Evolutionary conservation across 2,888 invertebrate species (phyloP), one percentile per base, ranked within the genome.

Genomic region (Chymomyza amoena): DNA sequence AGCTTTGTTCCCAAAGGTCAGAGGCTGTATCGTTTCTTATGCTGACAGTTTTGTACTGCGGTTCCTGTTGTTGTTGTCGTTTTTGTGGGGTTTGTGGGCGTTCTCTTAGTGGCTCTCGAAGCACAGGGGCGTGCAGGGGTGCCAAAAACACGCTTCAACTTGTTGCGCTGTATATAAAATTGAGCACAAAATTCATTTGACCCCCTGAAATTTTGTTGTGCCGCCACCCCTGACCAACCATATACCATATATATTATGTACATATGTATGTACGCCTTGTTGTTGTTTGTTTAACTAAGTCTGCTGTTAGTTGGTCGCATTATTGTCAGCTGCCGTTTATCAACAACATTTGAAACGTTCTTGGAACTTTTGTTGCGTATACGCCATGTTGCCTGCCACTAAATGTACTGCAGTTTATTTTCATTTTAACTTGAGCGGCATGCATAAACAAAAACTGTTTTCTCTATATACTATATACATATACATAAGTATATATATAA

Each of bases 361-460:
- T 52, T 66, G 52, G 70, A 72, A 59, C 65, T 81, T 87, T 76
- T 80, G 85, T 87, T 83, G 71, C 84, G 69, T 76, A 84, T 81
- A 81, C 82, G 79, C 73, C 69, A 61, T 66, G 75, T 72, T 60
- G 80, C 16, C 36, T 60, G 80, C 16, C 36, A 28, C 18, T 7
- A 50, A 10, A 50, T 60, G 39, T 60, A 63, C 56, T 51, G 71
- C 39, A 69, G 54, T 69, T 66, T 65, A 62, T 50, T 54, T 25
- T 45, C 57, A 67, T 65, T 36, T 60, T 62, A 69, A 66, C 68
- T 59, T 16, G 28, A 57, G 25, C 18, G 68, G 68, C 64, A 25
- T 72, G 69, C 32, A 54, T 61, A 70, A 72, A 83, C 84, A 83
- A 87, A 78, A 45, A 45, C 39, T 13, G 39, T 87, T 82, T 84